Evolutionary conservation across 2,113 vertebrate species (phyloP).

Genomic region (Mixornis gularis): DNA sequence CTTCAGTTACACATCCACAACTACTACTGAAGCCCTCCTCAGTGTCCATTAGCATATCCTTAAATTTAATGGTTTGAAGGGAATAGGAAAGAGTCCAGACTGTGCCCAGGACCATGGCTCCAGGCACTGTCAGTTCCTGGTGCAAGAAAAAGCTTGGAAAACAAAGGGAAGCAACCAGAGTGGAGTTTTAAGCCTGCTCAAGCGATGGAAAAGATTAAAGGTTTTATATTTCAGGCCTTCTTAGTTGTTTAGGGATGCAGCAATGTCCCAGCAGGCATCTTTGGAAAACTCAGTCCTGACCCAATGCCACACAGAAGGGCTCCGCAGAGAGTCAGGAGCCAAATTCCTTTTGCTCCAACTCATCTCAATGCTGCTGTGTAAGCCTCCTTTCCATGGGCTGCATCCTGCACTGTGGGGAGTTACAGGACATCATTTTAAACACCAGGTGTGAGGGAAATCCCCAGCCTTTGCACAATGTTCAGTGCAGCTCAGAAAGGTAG

Average conservation of each 20-base stretch:
- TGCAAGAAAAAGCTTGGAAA: not conserved
- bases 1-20: fast-evolving
- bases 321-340: fast-evolving
- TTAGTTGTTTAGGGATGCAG: not conserved
- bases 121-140: not conserved
- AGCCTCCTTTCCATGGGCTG: not conserved
- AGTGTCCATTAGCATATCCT: no score
- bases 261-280: not conserved
- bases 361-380: no score
- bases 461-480: not conserved
- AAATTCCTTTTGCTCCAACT: not conserved
- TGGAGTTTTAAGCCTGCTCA: not conserved
- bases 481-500: not conserved
- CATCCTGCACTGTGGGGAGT: fast-evolving
- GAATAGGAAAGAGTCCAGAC: not conserved
- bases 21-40: not conserved
- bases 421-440: fast-evolving
- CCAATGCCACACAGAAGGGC: not conserved
- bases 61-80: not conserved
- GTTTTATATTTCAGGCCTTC: not conserved
- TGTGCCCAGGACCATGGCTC: not conserved
- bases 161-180: fast-evolving
- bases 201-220: fast-evolving
- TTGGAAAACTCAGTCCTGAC: not conserved
- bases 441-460: not conserved